phyloP scores from a whole-genome alignment of 1,140 invertebrate genomes.

The Eulimnadia texana region DNA sequence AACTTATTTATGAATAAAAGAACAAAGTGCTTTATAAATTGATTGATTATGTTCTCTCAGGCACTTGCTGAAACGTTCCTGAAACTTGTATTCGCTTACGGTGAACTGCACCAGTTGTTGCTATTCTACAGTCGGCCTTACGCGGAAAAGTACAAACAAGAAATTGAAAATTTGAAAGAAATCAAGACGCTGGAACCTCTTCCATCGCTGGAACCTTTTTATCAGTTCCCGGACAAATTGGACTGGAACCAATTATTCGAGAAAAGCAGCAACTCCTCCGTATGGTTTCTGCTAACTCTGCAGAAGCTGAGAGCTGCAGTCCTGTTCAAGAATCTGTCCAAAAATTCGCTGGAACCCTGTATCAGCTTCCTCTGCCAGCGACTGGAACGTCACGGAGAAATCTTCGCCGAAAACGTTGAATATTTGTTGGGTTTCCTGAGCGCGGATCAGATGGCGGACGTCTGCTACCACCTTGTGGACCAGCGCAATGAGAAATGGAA shows the following conservation, averaged over 20 bases:
- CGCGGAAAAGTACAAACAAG: not conserved
- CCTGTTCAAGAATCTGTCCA: not conserved
- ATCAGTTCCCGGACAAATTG: not conserved
- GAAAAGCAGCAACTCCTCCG: not conserved
- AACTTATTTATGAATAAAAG: not conserved
- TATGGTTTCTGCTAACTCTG: not conserved
- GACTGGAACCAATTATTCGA: not conserved
- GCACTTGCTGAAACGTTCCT: not conserved
- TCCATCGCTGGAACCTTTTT: not conserved
- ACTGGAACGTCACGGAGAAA: not conserved
- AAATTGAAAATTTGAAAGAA: not conserved
- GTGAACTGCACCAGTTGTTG: constrained; percentile 3
- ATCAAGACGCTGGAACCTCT: not conserved
- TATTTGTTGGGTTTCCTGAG: not conserved
- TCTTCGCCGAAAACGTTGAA: not conserved
- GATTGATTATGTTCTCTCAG: too few relatives aligned
- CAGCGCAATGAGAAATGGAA: not conserved
- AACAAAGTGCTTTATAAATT: too few relatives aligned
- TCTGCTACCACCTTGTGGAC: not conserved
- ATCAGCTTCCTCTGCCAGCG: not conserved
- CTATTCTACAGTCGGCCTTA: constrained; percentile 1
- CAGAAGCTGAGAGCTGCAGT: not conserved
- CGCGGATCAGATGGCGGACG: not conserved
- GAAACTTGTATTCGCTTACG: constrained; percentile 3
- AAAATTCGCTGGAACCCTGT: not conserved